A percentile compares a stretch with the other conserved stretches of the same genome.
phyloP scores from a whole-genome alignment of 2,797 vertebrate genomes.

The Oreochromis grahami region DNA sequence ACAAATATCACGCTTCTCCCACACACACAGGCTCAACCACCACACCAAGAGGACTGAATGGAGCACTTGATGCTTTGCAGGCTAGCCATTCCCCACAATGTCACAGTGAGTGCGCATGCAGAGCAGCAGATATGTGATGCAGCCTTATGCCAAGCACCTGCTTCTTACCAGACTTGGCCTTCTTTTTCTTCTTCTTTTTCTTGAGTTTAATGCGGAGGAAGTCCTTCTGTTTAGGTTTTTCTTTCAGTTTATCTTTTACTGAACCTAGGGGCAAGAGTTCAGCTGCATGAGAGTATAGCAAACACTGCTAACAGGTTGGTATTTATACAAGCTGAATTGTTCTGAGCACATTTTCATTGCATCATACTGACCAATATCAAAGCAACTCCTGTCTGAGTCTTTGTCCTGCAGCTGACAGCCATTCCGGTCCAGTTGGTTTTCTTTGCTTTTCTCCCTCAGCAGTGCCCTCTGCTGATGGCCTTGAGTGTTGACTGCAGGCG shows the following conservation, averaged over 20 bases:
- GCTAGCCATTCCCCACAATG: slow-evolving; percentile 30
- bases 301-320: not conserved
- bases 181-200: slow-evolving; percentile 94
- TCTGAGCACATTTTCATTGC: not conserved
- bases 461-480: slow-evolving; percentile 71
- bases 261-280: slow-evolving; percentile 54
- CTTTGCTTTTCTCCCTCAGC: slow-evolving; percentile 78
- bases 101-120: slow-evolving; percentile 62
- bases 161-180: slow-evolving; percentile 84
- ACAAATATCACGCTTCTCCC: slow-evolving; percentile 48
- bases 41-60: slow-evolving; percentile 59
- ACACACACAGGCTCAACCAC: slow-evolving; percentile 59
- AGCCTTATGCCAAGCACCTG: not conserved
- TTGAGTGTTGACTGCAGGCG: slow-evolving; percentile 69
- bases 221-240: slow-evolving; percentile 85
- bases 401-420: slow-evolving; percentile 72
- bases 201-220: slow-evolving; percentile 89
- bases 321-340: not conserved
- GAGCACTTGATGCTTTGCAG: slow-evolving; percentile 47
- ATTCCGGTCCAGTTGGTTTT: slow-evolving; percentile 74
- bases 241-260: slow-evolving; percentile 85
- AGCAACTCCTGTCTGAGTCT: slow-evolving; percentile 60
- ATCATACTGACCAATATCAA: slow-evolving; percentile 72
- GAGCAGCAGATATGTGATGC: slow-evolving; percentile 32
- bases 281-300: not conserved